Percentiles rank a stretch among this genome's conserved stretches.
These are phyloP conservation scores for Penaeus japonicus DNA, from an alignment of 1,140 invertebrate species.

Conservation along the genomic window DNA sequence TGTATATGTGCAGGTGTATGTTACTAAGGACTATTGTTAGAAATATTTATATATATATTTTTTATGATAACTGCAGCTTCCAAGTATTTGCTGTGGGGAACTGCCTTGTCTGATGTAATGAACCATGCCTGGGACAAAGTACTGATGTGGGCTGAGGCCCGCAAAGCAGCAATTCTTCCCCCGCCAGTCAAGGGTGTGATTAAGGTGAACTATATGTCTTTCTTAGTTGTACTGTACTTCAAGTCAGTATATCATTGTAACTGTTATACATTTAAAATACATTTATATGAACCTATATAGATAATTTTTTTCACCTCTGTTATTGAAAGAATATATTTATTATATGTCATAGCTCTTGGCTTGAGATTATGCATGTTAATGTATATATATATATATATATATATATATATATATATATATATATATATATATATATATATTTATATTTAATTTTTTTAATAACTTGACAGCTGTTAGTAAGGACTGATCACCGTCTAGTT, in stretches of 20 bases:
- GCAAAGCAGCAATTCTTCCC: conserved; percentile 67
- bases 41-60: neutral
- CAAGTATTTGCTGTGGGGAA: conserved; percentile 61
- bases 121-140: neutral
- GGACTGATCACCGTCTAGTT: conserved; percentile 68
- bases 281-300: neutral
- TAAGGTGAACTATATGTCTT: conserved; percentile 52
- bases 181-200: conserved; percentile 66
- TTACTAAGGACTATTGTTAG: no score
- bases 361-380: no score
- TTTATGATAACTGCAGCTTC: conserved; percentile 30
- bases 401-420: neutral
- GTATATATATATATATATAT: neutral
- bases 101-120: neutral
- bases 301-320: neutral
- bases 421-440: neutral
- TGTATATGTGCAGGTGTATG: no score
- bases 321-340: no score
- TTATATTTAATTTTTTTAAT: neutral
- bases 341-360: no score
- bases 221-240: neutral
- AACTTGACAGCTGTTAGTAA: conserved; percentile 41
- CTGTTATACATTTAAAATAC: conserved; percentile 44
- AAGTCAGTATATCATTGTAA: neutral
- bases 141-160: conserved; percentile 57